Evolutionary conservation across 2,797 vertebrate genomes (phyloP).

Genomic region (Acanthiza pusilla): DNA sequence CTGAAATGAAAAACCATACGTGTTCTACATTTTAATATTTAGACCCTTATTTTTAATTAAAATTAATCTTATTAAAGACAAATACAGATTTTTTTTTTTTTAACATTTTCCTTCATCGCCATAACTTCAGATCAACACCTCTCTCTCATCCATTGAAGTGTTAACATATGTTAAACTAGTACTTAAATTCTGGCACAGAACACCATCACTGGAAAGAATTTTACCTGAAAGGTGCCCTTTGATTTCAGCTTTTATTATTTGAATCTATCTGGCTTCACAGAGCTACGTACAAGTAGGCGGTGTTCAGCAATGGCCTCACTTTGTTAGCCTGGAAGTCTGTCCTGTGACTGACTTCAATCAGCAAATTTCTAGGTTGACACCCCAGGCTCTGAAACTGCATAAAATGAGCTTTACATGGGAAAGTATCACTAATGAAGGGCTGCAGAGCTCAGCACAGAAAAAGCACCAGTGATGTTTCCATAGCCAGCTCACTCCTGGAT

Average conservation of each 20-base stretch:
- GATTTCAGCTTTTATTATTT: not conserved
- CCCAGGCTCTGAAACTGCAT: not conserved
- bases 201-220: not conserved
- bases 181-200: not conserved
- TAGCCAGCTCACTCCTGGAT: not conserved
- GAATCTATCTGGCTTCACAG: not conserved
- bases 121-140: not conserved
- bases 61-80: not conserved
- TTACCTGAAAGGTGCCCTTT: not conserved
- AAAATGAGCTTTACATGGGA: not conserved
- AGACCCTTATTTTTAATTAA: not conserved
- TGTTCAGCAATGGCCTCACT: not conserved
- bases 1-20: not conserved
- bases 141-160: not conserved
- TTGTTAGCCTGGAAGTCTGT: not conserved
- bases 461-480: not conserved
- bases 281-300: not conserved
- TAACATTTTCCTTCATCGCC: not conserved
- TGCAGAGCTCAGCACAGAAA: fast-evolving
- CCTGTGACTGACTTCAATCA: not conserved
- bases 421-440: not conserved
- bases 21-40: not conserved
- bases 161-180: not conserved
- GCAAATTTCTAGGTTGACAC: not conserved
- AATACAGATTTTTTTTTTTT: not conserved